Base-by-base conservation (phyloP, 2,797 vertebrate genomes). In the Leuciscus waleckii region DNA sequence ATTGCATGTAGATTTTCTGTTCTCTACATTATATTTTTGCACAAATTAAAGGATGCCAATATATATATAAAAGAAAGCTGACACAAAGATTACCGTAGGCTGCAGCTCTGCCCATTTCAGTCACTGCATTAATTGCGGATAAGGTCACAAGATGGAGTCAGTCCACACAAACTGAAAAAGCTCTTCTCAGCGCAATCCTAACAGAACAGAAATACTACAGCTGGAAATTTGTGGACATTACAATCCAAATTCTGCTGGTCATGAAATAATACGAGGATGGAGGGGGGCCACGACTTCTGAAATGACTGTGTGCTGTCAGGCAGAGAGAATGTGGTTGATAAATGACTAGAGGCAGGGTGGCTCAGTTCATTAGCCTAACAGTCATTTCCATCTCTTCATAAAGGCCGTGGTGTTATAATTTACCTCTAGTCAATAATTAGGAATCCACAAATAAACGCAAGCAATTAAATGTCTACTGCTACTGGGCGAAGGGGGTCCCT, bases 341-440 rank as follows among this genome's bases (percentile, higher is more conserved):
- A 94, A 96, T 91, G 90, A 95, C 93, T 65, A n/a, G 79, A 82
- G 79, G 61, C 87, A 87, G 89, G 88, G 78, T 29, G 88, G 86
- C 89, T 91, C 93, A 93, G 96, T 97, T 98, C 97, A 97, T 98
- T 98, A 97, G 94, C 95, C 92, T 94, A 95, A 95, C 96, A 95
- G 97, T 94, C 92, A 95, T 96, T 97, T 98, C 97, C 95, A 96
- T 94, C 95, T 95, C 95, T 98, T 98, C 97, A 98, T 97, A 98
- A 98, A 97, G 96, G 94, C 96, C 94, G 95, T 95, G 95, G 97
- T 95, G 97, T 98, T 98, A 98, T 97, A 97, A 94, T 96, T 97
- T 97, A 97, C 97, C 98, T 99, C 97, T 96, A 97, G 97, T 98
- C 97, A 98, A 98, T 98, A 98, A 99, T 99, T 98, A 99, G 97